Percentiles rank a stretch among this genome's conserved stretches.
Evolutionary conservation across 1,140 invertebrate species (phyloP).

Genomic region (Lepeophtheirus salmonis): DNA sequence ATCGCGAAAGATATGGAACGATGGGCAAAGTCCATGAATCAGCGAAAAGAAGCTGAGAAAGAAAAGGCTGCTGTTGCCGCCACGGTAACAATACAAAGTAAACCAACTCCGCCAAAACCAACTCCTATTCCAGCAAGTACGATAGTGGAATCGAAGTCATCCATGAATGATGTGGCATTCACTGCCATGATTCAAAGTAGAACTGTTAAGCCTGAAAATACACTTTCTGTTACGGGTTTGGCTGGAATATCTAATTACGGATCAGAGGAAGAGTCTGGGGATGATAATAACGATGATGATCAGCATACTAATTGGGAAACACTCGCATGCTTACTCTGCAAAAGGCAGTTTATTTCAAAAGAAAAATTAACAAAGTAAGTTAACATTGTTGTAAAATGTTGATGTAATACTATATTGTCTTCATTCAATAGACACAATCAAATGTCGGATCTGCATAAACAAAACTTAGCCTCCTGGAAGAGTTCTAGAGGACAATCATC

Average conservation of each 20-base stretch:
- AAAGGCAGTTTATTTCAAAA: constrained; percentile 62
- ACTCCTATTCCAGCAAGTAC: not conserved
- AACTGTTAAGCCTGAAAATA: not conserved
- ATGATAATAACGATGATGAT: constrained; percentile 26
- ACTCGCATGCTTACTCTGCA: constrained; percentile 83
- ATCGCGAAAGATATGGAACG: constrained; percentile 89
- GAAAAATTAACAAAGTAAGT: constrained; percentile 52
- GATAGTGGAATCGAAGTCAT: not conserved
- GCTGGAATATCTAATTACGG: constrained; percentile 49
- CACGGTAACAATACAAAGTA: no score
- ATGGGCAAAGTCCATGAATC: constrained; percentile 93
- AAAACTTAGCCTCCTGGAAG: constrained; percentile 57
- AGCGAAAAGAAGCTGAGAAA: constrained; percentile 37
- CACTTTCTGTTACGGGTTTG: constrained; percentile 27
- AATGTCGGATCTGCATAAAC: constrained; percentile 83
- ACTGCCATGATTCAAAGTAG: not conserved
- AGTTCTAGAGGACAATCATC: constrained; percentile 33
- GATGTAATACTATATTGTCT: constrained; percentile 11
- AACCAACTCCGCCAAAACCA: not conserved
- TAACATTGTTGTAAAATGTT: not conserved
- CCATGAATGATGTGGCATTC: not conserved
- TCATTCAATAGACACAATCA: constrained; percentile 50
- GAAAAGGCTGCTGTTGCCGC: constrained; percentile 21
- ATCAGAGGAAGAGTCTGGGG: constrained; percentile 28
- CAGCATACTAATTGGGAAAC: constrained; percentile 64